These are phyloP conservation scores for Neolamprologus modestus DNA, from an alignment of 2,113 vertebrate genomes.

Conservation along the genomic window DNA sequence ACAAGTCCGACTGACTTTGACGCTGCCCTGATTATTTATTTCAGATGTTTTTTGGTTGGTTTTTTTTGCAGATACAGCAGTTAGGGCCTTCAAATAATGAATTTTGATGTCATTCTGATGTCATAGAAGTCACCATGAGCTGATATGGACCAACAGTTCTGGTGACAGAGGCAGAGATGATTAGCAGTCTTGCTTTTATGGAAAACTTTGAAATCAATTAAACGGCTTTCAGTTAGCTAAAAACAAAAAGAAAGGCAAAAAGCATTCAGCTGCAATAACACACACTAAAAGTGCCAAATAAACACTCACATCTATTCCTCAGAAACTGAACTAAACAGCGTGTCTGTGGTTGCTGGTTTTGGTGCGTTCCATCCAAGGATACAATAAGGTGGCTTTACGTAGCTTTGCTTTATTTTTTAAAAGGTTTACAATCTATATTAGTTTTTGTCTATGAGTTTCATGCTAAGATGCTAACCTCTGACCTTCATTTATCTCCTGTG, in stretches of 20 bases:
- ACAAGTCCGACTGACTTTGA: neutral
- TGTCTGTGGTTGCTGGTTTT: neutral
- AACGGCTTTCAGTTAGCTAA: neutral
- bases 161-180: neutral
- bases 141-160: neutral
- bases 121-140: neutral
- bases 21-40: neutral
- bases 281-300: neutral
- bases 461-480: neutral
- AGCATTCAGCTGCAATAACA: neutral
- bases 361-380: neutral
- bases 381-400: neutral
- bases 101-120: neutral
- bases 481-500: neutral
- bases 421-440: neutral
- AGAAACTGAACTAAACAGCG: neutral
- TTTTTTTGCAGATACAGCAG: neutral
- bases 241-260: neutral
- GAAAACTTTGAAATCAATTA: neutral
- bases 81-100: neutral
- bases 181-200: neutral
- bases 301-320: neutral
- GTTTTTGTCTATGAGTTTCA: neutral
- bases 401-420: neutral
- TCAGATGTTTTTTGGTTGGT: rapidly evolving